These are phyloP conservation scores for Phalera bucephala DNA, from an alignment of 2,888 invertebrate species.

Conservation along the genomic window DNA sequence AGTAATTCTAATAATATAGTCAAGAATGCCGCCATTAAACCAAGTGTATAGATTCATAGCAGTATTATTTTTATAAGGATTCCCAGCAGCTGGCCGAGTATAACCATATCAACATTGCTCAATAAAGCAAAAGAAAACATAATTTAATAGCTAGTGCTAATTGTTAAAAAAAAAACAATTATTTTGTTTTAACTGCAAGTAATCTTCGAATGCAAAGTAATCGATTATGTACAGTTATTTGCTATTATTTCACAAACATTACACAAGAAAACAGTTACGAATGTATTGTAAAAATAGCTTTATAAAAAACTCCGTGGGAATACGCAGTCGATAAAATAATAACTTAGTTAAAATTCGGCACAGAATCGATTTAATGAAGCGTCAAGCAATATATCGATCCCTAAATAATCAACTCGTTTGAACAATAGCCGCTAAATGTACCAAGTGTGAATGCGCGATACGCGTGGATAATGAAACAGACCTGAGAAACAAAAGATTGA, in stretches of 20 bases:
- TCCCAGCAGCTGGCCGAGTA: no score
- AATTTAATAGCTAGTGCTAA: no score
- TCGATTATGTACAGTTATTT: no score
- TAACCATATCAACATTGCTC: no score
- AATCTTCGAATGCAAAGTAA: no score
- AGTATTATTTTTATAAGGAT: no score
- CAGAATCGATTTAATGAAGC: slow-evolving; percentile 4
- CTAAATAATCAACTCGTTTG: slow-evolving; percentile 1
- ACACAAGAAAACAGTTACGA: not conserved
- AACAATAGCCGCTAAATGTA: not conserved
- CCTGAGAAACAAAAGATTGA: slow-evolving; percentile 16
- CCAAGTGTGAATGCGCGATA: not conserved
- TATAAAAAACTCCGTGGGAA: slow-evolving; percentile 19
- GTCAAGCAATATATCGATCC: slow-evolving; percentile 3
- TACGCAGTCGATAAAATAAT: slow-evolving; percentile 7
- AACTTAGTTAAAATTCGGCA: slow-evolving; percentile 18
- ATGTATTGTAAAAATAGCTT: not conserved
- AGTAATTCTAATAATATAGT: no score
- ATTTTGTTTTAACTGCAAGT: no score
- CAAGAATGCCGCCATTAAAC: no score
- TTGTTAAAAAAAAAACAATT: no score
- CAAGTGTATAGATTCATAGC: no score
- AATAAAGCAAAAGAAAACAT: no score
- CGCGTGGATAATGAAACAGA: slow-evolving; percentile 16
- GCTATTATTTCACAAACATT: not conserved